Evolutionary conservation across 2,797 vertebrate genomes (phyloP).

Genomic region (Psittacula echo): DNA sequence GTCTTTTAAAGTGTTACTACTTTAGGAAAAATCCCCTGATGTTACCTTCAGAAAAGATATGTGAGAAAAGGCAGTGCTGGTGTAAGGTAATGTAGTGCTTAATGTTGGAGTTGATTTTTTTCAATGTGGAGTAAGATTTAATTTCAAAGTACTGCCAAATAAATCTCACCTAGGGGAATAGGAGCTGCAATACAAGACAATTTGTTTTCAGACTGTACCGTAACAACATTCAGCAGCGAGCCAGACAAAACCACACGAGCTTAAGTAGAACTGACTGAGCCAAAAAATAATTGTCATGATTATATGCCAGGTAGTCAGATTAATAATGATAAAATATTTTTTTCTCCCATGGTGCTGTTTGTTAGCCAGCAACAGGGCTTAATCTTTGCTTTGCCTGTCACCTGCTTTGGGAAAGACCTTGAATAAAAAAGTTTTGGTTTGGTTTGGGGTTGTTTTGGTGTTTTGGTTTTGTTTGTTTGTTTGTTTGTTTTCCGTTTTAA

Average conservation of each 20-base stretch:
- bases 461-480: no score
- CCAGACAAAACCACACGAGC: background rate
- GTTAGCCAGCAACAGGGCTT: background rate
- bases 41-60: background rate
- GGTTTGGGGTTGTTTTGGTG: background rate
- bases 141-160: background rate
- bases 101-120: background rate
- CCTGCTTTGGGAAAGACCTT: background rate
- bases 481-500: background rate
- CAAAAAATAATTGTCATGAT: background rate
- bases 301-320: background rate
- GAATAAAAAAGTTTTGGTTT: background rate
- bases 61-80: background rate
- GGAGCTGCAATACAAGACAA: background rate
- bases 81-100: background rate
- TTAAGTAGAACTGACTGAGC: background rate
- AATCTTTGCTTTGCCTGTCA: background rate
- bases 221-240: background rate
- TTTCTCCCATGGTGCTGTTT: background rate
- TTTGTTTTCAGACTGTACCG: background rate
- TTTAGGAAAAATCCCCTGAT: background rate
- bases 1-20: background rate
- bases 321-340: constrained; percentile 11
- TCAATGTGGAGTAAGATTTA: background rate
- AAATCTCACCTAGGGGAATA: background rate